Evolutionary conservation across 2,113 vertebrate genomes (phyloP), one percentile per base, ranked within the genome.

Genomic region (Panthera tigris): DNA sequence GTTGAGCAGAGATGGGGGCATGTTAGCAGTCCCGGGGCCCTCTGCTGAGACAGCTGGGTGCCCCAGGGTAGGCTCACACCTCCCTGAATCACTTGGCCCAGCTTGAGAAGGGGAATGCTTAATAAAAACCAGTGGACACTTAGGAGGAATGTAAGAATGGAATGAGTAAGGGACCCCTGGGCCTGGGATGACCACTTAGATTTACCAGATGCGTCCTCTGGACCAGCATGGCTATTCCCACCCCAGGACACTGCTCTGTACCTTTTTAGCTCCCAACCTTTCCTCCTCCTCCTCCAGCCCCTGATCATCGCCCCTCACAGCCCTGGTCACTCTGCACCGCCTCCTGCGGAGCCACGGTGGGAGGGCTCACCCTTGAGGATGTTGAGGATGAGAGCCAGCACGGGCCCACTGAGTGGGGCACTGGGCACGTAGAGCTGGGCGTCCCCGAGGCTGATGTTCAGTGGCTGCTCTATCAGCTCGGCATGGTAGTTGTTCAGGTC

Each of bases 371-470:
- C 99, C 95, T 99, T 99, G 96, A 99, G 97, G 90, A 99, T 99
- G 98, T 99, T 99, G 97, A 99, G 98, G 96, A 99, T 99, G 96
- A 99, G 99, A 2, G 98, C 98, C 55, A 99, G 99, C 94, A 99
- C 99, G 0, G 99, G 99, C 74, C 99, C 99, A 0, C 99, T 99
- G 86, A 99, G 98, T 0, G 99, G 99, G 55, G 99, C 99, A 6
- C 97, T 99, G 63, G 99, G 99, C 7, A 97, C 98, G 50, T 98
- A 99, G 97, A 99, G 98, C 57, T 95, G 99, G 73, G 98, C 99
- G 36, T 99, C 99, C 48, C 99, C 99, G 0, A 99, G 92, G 0
- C 95, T 93, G 92, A 99, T 63, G 23, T 97, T 97, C 65, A 99
- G 96, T 1, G 99, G 99, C 0, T 98, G 74, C 85, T 99, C 98